Base-by-base conservation (phyloP, 2,888 invertebrate species). In the Drosophila recens region DNA sequence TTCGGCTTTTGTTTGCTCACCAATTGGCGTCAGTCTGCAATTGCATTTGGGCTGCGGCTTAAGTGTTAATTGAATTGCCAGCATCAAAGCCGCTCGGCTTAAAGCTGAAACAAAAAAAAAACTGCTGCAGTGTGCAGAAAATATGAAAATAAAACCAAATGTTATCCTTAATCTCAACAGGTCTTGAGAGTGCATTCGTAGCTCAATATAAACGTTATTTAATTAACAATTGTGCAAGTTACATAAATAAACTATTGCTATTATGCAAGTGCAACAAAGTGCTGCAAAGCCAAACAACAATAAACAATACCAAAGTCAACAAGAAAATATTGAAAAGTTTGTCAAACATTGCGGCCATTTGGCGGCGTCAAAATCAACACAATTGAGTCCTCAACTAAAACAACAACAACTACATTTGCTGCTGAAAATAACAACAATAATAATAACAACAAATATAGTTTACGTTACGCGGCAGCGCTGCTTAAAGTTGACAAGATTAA, bases 401-500 rank as follows among this genome's bases (percentile, higher is more conserved):
- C 45, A 67, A 61, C 61, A 69, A 58, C 61, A 65, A 43, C 53
- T 61, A 52, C 17, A 62, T 46, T 54, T 1, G 43, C 23, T 45
- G 43, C 43, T 3, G 10, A 11, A 45, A 67, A 62, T 30, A 38
- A 46, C 6, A 63, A 43, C 49, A 65, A 59, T 48, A 72, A 70
- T 66, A 73, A 52, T 17, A 53, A 54, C 48, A 76, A 62, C 17
- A 84, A 77, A 69, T 77, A 75, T 53, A 89, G 67, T 75, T 70
- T 82, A 75, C 85, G 72, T 64, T 76, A 72, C 72, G 82, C 84
- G 79, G 79, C 78, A 45, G 67, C 73, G 66, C 67, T 82, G 78
- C 75, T 88, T 79, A 91, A 90, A 86, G 85, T 90, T 82, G 90
- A 91, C 84, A 91, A 91, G 84, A 91, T 91, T 91, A 90, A 90